A percentile compares a stretch with the other conserved stretches of the same genome.
Evolutionary conservation across 2,113 vertebrate species (phyloP).

Genomic region (Centropus bengalensis): DNA sequence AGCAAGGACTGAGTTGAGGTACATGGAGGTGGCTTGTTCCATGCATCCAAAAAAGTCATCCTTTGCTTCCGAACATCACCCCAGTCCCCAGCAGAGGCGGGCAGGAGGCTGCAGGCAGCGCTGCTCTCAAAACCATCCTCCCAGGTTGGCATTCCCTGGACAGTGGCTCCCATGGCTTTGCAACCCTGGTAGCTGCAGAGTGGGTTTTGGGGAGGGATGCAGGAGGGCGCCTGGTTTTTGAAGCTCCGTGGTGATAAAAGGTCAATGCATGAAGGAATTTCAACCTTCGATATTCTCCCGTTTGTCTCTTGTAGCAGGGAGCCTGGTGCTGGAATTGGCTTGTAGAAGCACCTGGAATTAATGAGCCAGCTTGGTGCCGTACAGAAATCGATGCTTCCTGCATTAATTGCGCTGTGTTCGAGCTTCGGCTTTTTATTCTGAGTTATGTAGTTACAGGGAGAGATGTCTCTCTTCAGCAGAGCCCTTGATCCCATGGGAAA

Average conservation of each 20-base stretch:
- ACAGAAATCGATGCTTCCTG: slow-evolving; percentile 77
- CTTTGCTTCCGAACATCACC: neutral
- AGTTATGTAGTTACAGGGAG: slow-evolving; percentile 63
- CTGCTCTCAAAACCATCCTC: neutral
- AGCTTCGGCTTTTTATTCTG: slow-evolving; percentile 74
- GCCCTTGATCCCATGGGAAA: neutral
- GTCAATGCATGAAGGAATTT: neutral
- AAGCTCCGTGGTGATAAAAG: neutral
- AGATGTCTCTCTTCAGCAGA: slow-evolving; percentile 65
- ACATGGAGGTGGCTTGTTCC: accelerated
- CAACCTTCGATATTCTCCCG: slow-evolving; percentile 32
- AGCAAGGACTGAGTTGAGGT: neutral
- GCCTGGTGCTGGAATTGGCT: slow-evolving; percentile 41
- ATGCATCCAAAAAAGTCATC: accelerated
- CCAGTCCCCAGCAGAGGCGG: neutral
- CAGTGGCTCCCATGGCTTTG: accelerated
- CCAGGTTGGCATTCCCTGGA: neutral
- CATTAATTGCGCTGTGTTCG: slow-evolving; percentile 71
- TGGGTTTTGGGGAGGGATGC: neutral
- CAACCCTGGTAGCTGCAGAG: accelerated
- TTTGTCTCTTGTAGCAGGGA: slow-evolving; percentile 47
- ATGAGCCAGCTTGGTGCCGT: slow-evolving; percentile 75
- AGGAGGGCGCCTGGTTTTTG: accelerated
- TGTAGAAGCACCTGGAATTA: slow-evolving; percentile 79
- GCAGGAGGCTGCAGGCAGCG: neutral